These are phyloP conservation scores for Mercenaria mercenaria DNA, from an alignment of 1,140 invertebrate genomes.

Conservation along the genomic window DNA sequence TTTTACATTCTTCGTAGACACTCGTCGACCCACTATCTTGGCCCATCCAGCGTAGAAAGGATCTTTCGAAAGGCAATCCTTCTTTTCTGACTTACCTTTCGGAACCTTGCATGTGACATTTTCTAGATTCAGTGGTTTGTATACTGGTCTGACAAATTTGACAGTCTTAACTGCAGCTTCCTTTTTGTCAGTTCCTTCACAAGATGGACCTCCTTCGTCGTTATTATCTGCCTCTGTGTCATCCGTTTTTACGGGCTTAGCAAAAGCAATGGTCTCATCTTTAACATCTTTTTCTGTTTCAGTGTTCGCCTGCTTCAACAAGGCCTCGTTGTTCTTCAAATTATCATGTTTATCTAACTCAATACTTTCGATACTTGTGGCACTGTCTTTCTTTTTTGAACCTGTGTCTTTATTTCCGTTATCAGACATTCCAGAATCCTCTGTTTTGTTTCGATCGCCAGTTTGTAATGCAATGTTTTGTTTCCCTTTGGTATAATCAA, in stretches of 20 bases:
- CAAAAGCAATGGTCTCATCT: background rate
- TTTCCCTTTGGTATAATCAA: conserved; percentile 5
- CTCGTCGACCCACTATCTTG: conserved; percentile 40
- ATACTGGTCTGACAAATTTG: conserved; percentile 31
- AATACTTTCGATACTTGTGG: conserved; percentile 9
- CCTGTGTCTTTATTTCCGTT: background rate
- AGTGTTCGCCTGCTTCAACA: background rate
- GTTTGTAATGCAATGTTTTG: background rate
- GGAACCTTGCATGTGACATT: conserved; percentile 44
- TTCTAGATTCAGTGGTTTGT: conserved; percentile 60
- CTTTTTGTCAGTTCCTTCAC: background rate
- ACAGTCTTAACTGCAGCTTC: background rate
- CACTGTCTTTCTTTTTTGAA: background rate
- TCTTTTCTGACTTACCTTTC: conserved; percentile 53
- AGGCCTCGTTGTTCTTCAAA: background rate
- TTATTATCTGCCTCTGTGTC: background rate
- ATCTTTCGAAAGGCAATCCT: conserved; percentile 59
- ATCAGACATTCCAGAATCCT: background rate
- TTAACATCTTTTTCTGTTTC: background rate
- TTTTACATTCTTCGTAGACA: conserved; percentile 27
- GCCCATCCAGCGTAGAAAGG: conserved; percentile 58
- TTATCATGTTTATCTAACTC: background rate
- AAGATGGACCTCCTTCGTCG: background rate
- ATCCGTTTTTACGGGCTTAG: background rate
- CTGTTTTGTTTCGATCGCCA: background rate